phyloP scores from a whole-genome alignment of 1,140 invertebrate species.

The Eciton burchellii region DNA sequence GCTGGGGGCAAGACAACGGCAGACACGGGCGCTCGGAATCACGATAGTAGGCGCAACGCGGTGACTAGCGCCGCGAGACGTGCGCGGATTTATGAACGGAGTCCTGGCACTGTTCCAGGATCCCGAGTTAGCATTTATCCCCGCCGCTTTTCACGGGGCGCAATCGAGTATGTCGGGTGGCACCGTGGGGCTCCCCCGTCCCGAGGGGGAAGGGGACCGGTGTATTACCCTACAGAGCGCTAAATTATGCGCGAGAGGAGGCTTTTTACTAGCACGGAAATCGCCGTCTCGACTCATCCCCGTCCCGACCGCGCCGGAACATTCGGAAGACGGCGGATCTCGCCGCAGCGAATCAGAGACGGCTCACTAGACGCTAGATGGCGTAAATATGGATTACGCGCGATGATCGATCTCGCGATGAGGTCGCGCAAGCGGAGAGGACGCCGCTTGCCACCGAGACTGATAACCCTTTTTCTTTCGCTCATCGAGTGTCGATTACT shows the following conservation, averaged over 20 bases:
- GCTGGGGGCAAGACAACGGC: slow-evolving; percentile 39
- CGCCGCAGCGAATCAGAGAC: slow-evolving; percentile 25
- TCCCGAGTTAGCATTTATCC: slow-evolving; percentile 81
- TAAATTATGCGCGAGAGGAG: slow-evolving; percentile 82
- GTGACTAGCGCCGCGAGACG: slow-evolving; percentile 76
- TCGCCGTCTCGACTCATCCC: slow-evolving; percentile 65
- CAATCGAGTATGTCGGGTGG: slow-evolving; percentile 75
- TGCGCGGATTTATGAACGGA: slow-evolving; percentile 83
- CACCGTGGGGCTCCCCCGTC: slow-evolving; percentile 7
- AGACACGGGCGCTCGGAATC: slow-evolving; percentile 67
- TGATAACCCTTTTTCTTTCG: background rate
- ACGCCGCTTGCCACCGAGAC: background rate
- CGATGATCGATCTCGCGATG: slow-evolving; percentile 48
- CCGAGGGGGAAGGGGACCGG: slow-evolving; percentile 36
- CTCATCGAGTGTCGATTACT: background rate
- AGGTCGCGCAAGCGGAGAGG: background rate
- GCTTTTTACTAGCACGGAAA: slow-evolving; percentile 80
- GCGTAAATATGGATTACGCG: slow-evolving; percentile 39
- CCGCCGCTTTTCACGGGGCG: slow-evolving; percentile 70
- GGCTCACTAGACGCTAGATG: slow-evolving; percentile 3
- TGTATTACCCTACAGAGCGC: slow-evolving; percentile 81
- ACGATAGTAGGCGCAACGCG: slow-evolving; percentile 76
- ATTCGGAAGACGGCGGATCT: slow-evolving; percentile 30
- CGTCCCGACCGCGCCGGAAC: slow-evolving; percentile 45
- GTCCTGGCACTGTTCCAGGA: slow-evolving; percentile 81